Percentiles rank a stretch among this genome's conserved stretches.
phyloP scores from a whole-genome alignment of 64 coral and sea anemone genomes.

The Actinia tenebrosa region DNA sequence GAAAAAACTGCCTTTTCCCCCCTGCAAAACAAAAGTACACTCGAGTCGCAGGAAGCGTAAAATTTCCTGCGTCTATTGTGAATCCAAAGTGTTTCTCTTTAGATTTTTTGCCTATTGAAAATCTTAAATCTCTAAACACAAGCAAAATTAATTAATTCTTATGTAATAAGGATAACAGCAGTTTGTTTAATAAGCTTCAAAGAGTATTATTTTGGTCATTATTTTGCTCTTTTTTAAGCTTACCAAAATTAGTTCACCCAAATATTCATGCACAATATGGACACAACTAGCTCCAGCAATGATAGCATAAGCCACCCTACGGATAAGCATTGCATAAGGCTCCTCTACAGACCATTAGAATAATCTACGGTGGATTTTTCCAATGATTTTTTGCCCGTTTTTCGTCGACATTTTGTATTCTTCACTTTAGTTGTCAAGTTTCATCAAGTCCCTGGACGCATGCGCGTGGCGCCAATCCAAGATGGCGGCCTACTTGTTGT shows the following conservation, averaged over 20 bases:
- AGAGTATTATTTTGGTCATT: not conserved
- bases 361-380: not conserved
- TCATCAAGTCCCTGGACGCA: slow-evolving; percentile 91
- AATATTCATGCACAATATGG: slow-evolving; percentile 1
- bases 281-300: slow-evolving; percentile 11
- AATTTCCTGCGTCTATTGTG: not conserved
- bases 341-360: not conserved
- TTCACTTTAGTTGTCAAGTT: slow-evolving; percentile 60
- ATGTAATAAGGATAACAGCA: not conserved
- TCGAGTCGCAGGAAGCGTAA: not conserved
- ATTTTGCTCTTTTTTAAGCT: not conserved
- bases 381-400: not conserved
- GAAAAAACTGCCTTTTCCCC: not conserved
- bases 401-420: not conserved
- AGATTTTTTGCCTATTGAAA: not conserved
- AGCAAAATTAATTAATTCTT: not conserved
- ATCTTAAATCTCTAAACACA: not conserved
- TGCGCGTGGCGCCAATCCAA: slow-evolving; percentile 90
- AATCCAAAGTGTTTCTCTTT: not conserved
- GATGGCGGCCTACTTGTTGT: slow-evolving; percentile 99
- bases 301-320: slow-evolving; percentile 3
- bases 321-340: not conserved
- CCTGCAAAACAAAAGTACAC: too few species aligned
- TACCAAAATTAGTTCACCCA: slow-evolving; percentile 20
- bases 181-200: not conserved